phyloP scores from a whole-genome alignment of 2,888 invertebrate species.

The Temnothorax ravouxi region DNA sequence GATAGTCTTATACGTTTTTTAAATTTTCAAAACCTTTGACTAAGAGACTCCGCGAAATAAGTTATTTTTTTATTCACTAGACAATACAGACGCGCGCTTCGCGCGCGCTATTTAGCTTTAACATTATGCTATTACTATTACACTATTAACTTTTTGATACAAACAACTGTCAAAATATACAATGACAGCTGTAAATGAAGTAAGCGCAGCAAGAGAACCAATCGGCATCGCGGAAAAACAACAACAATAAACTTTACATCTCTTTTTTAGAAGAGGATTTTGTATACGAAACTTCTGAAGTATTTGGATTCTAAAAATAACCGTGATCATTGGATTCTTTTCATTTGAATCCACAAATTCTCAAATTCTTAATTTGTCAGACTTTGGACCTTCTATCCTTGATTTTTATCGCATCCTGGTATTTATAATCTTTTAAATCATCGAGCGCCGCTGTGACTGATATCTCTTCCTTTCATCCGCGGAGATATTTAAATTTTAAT shows the following conservation, averaged over 20 bases:
- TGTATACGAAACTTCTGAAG: neutral
- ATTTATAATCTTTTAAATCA: constrained; percentile 14
- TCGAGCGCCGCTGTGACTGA: constrained; percentile 9
- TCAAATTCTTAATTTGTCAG: neutral
- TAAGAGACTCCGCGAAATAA: neutral
- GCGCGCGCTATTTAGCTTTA: no score
- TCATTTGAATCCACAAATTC: neutral
- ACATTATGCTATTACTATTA: no score
- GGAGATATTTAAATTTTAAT: constrained; percentile 17
- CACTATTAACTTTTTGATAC: no score
- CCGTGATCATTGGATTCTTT: neutral
- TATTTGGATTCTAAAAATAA: neutral
- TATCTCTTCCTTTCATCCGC: constrained; percentile 14
- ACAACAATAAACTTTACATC: no score
- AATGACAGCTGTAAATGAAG: no score
- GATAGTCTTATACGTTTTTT: neutral
- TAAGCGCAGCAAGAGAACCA: no score
- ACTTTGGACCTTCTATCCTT: neutral
- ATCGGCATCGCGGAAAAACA: no score
- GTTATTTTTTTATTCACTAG: neutral
- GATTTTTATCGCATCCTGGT: neutral
- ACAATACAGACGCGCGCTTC: no score
- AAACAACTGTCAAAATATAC: no score
- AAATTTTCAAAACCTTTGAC: neutral
- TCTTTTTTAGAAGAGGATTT: no score